Conservation (phyloP, 1,140 invertebrate genomes). For the Phymorhynchus buccinoides region DNA sequence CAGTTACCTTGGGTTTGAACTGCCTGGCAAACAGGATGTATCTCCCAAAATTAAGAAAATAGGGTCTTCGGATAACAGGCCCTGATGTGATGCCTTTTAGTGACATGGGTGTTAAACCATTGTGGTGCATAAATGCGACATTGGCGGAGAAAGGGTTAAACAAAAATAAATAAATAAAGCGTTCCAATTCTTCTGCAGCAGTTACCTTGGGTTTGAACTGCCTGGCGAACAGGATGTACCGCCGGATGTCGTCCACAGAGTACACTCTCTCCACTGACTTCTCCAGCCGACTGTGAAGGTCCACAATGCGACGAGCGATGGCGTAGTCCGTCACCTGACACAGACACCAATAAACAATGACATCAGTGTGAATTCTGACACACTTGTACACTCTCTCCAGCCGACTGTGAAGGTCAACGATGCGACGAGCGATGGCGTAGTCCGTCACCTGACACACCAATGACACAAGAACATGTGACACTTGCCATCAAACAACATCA, state of each 20-base stretch:
- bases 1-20: constrained; percentile 92
- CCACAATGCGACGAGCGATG: constrained; percentile 95
- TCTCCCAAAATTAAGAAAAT: too few relatives aligned
- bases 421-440: constrained; percentile 95
- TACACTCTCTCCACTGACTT: constrained; percentile 79
- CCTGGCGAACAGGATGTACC: constrained; percentile 96
- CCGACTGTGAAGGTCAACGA: constrained; percentile 94
- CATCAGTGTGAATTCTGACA: too few relatives aligned
- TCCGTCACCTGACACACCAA: constrained; percentile 81
- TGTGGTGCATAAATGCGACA: too few relatives aligned
- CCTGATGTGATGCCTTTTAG: too few relatives aligned
- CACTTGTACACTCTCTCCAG: too few relatives aligned
- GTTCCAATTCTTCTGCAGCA: too few relatives aligned
- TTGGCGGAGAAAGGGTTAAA: too few relatives aligned
- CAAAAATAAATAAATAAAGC: too few relatives aligned
- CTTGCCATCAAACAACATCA: too few relatives aligned
- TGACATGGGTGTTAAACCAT: too few relatives aligned
- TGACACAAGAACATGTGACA: too few relatives aligned
- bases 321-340: constrained; percentile 88
- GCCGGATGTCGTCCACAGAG: constrained; percentile 79
- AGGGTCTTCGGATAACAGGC: too few relatives aligned
- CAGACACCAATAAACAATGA: neutral
- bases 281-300: constrained; percentile 89
- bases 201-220: constrained; percentile 95
- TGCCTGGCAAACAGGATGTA: constrained; percentile 97